A percentile compares a stretch with the other conserved stretches of the same genome.
These are phyloP conservation scores for Benthosema pterotum DNA, from an alignment of 2,797 vertebrate genomes.

Conservation along the genomic window DNA sequence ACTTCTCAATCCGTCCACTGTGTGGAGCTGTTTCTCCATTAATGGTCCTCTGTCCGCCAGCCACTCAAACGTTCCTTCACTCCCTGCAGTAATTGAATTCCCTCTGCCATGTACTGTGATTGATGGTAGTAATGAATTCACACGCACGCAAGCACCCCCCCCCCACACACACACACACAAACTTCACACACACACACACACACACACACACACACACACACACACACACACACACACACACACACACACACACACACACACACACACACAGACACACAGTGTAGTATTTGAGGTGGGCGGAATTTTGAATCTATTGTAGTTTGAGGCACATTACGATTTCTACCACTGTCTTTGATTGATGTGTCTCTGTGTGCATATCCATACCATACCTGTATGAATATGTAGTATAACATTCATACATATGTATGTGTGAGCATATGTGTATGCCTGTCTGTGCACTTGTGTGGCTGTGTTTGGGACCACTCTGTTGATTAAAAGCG, in stretches of 20 bases:
- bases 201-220: neutral
- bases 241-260: neutral
- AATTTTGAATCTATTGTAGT: constrained; percentile 60
- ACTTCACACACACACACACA: constrained; percentile 9
- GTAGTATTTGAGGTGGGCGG: constrained; percentile 49
- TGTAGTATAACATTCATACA: neutral
- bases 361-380: neutral
- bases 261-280: neutral
- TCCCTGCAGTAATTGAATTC: constrained; percentile 73
- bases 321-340: constrained; percentile 38
- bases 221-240: constrained; percentile 7
- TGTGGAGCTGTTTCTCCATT: constrained; percentile 79
- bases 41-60: constrained; percentile 38
- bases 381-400: neutral
- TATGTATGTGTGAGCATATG: constrained; percentile 8
- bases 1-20: constrained; percentile 38
- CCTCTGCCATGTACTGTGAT: constrained; percentile 69
- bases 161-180: constrained; percentile 14
- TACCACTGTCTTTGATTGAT: constrained; percentile 16
- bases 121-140: constrained; percentile 79
- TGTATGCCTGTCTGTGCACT: constrained; percentile 7
- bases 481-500: constrained; percentile 9
- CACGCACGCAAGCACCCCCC: constrained; percentile 27
- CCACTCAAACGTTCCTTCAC: constrained; percentile 32
- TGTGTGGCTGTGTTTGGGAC: constrained; percentile 5